Evolutionary conservation across 2,797 vertebrate species (phyloP).

Genomic region (Myiotriccus ornatus): DNA sequence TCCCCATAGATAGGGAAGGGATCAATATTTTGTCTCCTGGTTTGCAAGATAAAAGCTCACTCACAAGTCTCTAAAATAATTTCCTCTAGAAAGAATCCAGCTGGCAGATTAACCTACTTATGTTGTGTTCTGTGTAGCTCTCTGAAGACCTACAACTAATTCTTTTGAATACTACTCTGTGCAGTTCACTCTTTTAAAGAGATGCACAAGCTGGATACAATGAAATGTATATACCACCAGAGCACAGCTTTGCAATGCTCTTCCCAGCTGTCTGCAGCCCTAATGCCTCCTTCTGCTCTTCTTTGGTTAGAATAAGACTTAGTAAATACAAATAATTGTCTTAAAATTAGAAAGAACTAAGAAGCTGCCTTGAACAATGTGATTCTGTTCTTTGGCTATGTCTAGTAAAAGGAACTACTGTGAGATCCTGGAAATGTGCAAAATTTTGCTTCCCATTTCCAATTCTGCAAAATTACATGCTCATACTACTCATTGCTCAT

Average conservation of each 20-base stretch:
- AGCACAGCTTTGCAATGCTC: rapidly evolving
- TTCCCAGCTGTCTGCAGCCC: not conserved
- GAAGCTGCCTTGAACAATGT: not conserved
- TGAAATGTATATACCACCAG: not conserved
- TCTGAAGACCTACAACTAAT: not conserved
- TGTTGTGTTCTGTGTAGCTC: not conserved
- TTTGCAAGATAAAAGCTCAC: not conserved
- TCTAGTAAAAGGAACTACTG: not conserved
- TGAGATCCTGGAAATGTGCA: not conserved
- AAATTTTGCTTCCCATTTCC: not conserved
- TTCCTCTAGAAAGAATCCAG: not conserved
- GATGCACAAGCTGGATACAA: not conserved
- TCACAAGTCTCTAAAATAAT: not conserved
- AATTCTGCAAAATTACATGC: not conserved
- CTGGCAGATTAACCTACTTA: not conserved
- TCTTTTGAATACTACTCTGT: not conserved
- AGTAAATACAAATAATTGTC: not conserved
- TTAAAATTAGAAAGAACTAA: not conserved
- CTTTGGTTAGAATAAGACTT: not conserved
- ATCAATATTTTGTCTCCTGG: not conserved
- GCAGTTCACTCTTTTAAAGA: not conserved
- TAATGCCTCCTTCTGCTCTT: not conserved
- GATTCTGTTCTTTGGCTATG: not conserved
- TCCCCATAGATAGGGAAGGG: not conserved
- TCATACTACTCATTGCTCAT: not conserved